phyloP scores from a whole-genome alignment of 2,113 vertebrate species.

The Propithecus coquereli region DNA sequence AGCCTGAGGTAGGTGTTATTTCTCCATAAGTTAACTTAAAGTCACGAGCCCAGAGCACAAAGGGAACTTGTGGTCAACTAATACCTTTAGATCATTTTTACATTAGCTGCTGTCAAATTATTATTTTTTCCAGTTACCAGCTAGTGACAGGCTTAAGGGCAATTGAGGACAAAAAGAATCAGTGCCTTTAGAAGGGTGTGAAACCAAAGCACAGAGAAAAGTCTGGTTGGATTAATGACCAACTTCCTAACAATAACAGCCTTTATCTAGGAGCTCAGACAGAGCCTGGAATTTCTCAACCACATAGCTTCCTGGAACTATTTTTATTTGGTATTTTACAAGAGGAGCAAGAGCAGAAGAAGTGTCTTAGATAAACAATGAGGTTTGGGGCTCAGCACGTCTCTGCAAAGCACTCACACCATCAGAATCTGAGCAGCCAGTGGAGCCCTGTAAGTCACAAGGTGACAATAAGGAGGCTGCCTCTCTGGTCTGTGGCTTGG shows the following conservation, averaged over 20 bases:
- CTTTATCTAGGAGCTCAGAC: conserved; percentile 59
- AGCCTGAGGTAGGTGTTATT: background rate
- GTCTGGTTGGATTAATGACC: conserved; percentile 56
- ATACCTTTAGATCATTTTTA: conserved; percentile 49
- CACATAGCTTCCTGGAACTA: conserved; percentile 62
- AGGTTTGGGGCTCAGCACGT: background rate
- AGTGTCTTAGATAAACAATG: conserved; percentile 55
- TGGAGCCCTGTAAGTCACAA: background rate
- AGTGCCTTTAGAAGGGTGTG: conserved; percentile 45
- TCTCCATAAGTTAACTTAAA: background rate
- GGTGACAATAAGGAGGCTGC: background rate
- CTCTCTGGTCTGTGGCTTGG: background rate
- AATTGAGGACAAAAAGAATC: conserved; percentile 57
- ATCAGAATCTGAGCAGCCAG: background rate
- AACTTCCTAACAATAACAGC: conserved; percentile 63
- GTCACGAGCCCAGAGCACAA: conserved; percentile 11
- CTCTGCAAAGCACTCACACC: conserved; percentile 9
- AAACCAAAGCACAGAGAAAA: conserved; percentile 50
- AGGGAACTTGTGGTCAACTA: background rate
- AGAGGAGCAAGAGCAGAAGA: conserved; percentile 47
- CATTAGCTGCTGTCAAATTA: background rate
- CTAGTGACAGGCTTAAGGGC: conserved; percentile 33
- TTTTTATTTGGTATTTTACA: conserved; percentile 69
- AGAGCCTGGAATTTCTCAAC: conserved; percentile 66
- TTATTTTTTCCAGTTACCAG: background rate